These are phyloP conservation scores for Piscicola geometra DNA, from an alignment of 2,888 invertebrate species.

Conservation along the genomic window DNA sequence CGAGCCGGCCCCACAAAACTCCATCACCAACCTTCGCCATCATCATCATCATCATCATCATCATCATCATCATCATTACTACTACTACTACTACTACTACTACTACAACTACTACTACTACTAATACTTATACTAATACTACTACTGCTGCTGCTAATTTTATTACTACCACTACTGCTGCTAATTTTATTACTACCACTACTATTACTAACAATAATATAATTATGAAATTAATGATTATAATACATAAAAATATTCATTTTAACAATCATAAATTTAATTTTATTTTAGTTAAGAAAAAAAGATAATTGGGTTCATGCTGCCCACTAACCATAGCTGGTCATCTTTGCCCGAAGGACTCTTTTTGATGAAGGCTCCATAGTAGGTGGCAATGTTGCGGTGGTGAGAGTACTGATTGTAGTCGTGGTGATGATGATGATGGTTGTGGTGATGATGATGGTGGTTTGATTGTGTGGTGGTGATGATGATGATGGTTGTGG, in stretches of 20 bases:
- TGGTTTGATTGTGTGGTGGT: too few species aligned
- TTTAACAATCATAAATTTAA: too few species aligned
- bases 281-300: too few species aligned
- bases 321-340: constrained; percentile 72
- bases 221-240: too few species aligned
- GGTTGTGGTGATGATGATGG: background rate
- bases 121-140: background rate
- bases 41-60: background rate
- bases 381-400: constrained; percentile 98
- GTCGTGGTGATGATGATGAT: background rate
- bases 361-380: constrained; percentile 99
- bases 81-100: background rate
- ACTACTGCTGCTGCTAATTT: background rate
- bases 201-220: background rate
- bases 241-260: too few species aligned
- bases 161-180: background rate
- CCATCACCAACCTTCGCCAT: constrained; percentile 78
- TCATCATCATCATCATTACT: background rate
- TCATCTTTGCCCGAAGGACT: constrained; percentile 95
- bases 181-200: background rate
- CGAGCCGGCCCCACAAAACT: constrained; percentile 98
- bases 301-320: too few species aligned
- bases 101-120: background rate
- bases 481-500: background rate
- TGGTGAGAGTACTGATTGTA: constrained; percentile 64